These are phyloP conservation scores for Pseudobourletiella spinata DNA, from an alignment of 1,140 invertebrate genomes.

Conservation along the genomic window DNA sequence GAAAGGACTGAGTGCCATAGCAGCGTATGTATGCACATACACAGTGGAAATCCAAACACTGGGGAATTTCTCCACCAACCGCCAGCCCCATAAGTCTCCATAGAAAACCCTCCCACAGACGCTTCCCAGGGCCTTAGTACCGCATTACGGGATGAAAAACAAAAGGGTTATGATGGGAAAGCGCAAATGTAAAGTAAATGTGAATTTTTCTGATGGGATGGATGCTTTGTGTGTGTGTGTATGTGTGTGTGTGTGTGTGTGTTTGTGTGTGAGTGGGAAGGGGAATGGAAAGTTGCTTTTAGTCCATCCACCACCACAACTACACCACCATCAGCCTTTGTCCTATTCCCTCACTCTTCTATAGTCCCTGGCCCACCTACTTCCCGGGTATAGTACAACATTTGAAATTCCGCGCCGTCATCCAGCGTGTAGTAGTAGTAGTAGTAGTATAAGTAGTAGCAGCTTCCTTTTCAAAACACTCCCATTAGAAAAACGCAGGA, in stretches of 20 bases:
- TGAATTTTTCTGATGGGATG: slow-evolving; percentile 8
- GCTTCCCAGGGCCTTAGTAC: no score
- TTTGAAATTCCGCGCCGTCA: no score
- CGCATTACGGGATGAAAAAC: no score
- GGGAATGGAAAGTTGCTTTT: slow-evolving; percentile 6
- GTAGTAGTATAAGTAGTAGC: neutral
- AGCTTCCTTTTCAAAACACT: neutral
- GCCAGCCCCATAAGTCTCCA: no score
- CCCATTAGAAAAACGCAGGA: neutral
- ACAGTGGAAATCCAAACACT: slow-evolving; percentile 4
- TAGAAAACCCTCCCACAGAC: no score
- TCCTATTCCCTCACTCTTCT: neutral
- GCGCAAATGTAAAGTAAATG: slow-evolving; percentile 4
- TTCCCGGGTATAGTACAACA: no score
- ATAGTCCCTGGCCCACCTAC: neutral
- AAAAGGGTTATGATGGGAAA: slow-evolving; percentile 5
- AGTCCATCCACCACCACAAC: neutral
- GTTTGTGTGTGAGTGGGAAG: neutral
- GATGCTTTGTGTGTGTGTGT: neutral
- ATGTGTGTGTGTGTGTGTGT: neutral
- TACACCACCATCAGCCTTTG: no score
- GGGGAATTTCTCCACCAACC: neutral
- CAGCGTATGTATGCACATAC: neutral
- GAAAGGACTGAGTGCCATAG: no score
- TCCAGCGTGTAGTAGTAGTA: no score